Evolutionary conservation across 37 sponge, comb jelly and placozoan species (phyloP), one percentile per base, ranked within the genome.

Genomic region (Chondrosia reniformis): DNA sequence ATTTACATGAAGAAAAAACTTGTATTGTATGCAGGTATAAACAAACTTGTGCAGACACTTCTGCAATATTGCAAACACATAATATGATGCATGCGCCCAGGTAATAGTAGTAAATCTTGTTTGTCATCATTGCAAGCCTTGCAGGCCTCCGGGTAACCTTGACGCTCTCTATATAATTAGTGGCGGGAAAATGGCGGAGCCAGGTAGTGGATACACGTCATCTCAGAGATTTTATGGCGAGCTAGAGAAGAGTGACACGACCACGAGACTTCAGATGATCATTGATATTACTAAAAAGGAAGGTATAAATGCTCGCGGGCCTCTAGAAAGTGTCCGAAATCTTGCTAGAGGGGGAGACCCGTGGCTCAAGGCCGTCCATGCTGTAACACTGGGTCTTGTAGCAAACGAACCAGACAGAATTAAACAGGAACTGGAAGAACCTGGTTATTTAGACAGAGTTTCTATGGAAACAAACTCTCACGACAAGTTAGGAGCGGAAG

Each of bases 201-300:
- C 41, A n/a, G 72, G 37, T 24, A 69, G 72, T 39, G 72, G 72
- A 9, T 69, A 69, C 43, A 34, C 72, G 8, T 34, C 22, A 3
- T 69, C 72, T 1, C 72, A 69, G 44, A 41, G 72, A 15, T 69
- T 69, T 39, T 69, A 39, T 40, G 72, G 72, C 2, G 72, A 69
- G n/a, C 42, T 69, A 19, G 72, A 69, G 12, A 36, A 44, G 36
- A 44, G 44, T 39, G 72, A 69, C 44, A 69, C 72, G 39, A 43
- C 72, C 6, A 39, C 41, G 19, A 69, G 36, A 69, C 36, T 69
- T 21, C 72, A 69, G 8, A 39, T 69, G 72, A 69, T 69, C 8
- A 3, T 69, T 21, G 72, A 69, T 40, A 69, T 41, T 34, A 69
- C 72, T 3, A 69, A 44, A 6, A 69, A 69, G 41, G 72, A 69